A percentile compares a stretch with the other conserved stretches of the same genome.
These are phyloP conservation scores for Agrochola lota DNA, from an alignment of 2,888 invertebrate genomes.

Conservation along the genomic window DNA sequence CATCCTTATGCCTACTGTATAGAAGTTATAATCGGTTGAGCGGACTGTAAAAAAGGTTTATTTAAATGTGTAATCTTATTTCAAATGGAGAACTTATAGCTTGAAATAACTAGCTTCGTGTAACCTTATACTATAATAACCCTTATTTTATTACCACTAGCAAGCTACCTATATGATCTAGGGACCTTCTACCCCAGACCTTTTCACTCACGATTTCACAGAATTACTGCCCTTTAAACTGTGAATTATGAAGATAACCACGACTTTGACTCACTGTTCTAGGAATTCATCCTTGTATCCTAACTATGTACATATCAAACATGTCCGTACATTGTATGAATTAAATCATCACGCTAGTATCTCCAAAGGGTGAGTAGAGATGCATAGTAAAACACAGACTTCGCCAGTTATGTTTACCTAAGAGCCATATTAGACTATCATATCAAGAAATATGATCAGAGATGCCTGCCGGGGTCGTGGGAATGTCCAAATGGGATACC, in stretches of 20 bases:
- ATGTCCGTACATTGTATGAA: background rate
- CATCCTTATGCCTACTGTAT: too few species aligned
- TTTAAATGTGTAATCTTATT: too few species aligned
- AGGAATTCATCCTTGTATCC: background rate
- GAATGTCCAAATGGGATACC: too few species aligned
- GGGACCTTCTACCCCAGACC: conserved; percentile 2
- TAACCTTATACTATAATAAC: too few species aligned
- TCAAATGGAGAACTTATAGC: too few species aligned
- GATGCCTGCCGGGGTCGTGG: too few species aligned
- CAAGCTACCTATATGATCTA: background rate
- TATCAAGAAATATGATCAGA: too few species aligned
- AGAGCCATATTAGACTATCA: too few species aligned
- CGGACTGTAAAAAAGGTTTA: too few species aligned
- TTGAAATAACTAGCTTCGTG: background rate
- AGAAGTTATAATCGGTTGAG: too few species aligned
- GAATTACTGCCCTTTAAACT: conserved; percentile 24
- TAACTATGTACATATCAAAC: background rate
- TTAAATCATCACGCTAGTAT: background rate
- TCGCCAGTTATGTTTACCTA: background rate
- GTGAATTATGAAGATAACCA: conserved; percentile 14
- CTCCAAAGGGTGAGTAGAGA: background rate
- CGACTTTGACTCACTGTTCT: conserved; percentile 1
- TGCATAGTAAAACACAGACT: background rate
- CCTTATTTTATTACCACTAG: background rate
- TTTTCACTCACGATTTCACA: conserved; percentile 24